phyloP scores from a whole-genome alignment of 2,797 vertebrate species.

The Enteromius trimaculatus region DNA sequence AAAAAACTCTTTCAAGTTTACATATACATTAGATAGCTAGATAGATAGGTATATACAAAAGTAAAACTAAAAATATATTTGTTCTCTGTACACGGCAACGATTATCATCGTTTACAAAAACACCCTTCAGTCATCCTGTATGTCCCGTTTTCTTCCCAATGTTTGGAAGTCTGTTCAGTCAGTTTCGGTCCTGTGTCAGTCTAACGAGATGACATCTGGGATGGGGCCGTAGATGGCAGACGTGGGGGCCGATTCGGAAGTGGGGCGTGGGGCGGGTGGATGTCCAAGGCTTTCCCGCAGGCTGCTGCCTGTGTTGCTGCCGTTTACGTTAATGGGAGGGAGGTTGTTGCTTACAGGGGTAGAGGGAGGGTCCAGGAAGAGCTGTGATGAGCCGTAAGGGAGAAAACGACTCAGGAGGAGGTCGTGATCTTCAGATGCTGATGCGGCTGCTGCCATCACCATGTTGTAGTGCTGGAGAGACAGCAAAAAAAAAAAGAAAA shows the following conservation, averaged over 20 bases:
- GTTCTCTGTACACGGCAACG: constrained; percentile 96
- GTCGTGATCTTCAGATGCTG: constrained; percentile 92
- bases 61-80: constrained; percentile 99
- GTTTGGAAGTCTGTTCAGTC: constrained; percentile 63
- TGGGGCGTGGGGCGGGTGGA: constrained; percentile 69
- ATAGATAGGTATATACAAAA: constrained; percentile 93
- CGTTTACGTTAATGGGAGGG: constrained; percentile 85
- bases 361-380: constrained; percentile 93
- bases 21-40: constrained; percentile 60
- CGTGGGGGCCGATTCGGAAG: constrained; percentile 78
- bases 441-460: constrained; percentile 91
- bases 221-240: constrained; percentile 94
- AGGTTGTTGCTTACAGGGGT: constrained; percentile 80
- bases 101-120: constrained; percentile 73
- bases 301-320: constrained; percentile 89
- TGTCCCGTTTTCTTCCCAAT: constrained; percentile 63
- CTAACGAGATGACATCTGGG: constrained; percentile 95
- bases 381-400: constrained; percentile 91
- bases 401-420: constrained; percentile 93
- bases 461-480: constrained; percentile 92
- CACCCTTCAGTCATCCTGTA: constrained; percentile 62
- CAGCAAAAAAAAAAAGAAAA: not conserved
- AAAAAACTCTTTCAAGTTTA: constrained; percentile 74
- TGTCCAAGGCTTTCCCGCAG: constrained; percentile 86
- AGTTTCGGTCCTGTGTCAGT: constrained; percentile 78